Percentiles rank a stretch among this genome's conserved stretches.
Conservation (phyloP, 1,140 invertebrate species). For the Drosophila fuyamai region DNA sequence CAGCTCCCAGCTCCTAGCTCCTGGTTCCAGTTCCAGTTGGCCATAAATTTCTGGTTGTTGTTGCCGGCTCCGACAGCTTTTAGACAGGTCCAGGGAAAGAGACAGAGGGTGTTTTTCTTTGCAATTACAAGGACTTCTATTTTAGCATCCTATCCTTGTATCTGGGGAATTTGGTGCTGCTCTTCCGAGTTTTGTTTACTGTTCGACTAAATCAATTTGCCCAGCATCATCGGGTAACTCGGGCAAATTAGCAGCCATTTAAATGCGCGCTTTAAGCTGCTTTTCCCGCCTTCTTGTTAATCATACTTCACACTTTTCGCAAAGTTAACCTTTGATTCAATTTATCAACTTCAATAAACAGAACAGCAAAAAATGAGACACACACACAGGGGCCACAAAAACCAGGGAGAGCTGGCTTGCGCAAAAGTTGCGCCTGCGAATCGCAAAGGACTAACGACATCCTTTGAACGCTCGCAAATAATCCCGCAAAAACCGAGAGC, state of each 20-base stretch:
- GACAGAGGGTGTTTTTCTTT: slow-evolving; percentile 38
- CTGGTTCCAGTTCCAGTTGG: slow-evolving; percentile 37
- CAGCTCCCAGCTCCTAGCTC: slow-evolving; percentile 7
- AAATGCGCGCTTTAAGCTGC: slow-evolving; percentile 32
- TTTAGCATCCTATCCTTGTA: slow-evolving; percentile 27
- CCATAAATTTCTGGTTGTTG: slow-evolving; percentile 61
- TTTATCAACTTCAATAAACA: slow-evolving; percentile 70
- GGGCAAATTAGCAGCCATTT: slow-evolving; percentile 37
- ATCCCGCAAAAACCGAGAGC: slow-evolving; percentile 77
- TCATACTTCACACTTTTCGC: slow-evolving; percentile 50
- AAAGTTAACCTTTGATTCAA: slow-evolving; percentile 74
- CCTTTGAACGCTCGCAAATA: slow-evolving; percentile 76
- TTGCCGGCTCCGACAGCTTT: slow-evolving; percentile 46
- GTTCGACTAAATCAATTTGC: slow-evolving; percentile 38
- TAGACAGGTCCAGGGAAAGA: slow-evolving; percentile 22
- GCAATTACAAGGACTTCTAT: slow-evolving; percentile 59
- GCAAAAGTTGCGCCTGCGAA: slow-evolving; percentile 56
- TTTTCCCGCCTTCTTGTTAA: slow-evolving; percentile 15
- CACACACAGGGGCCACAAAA: slow-evolving; percentile 42
- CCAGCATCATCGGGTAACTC: background rate
- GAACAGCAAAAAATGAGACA: slow-evolving; percentile 27
- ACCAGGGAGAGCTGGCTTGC: slow-evolving; percentile 17
- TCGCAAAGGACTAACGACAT: slow-evolving; percentile 64
- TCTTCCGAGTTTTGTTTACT: slow-evolving; percentile 31
- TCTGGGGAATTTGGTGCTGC: slow-evolving; percentile 15